Evolutionary conservation across 2,113 vertebrate species (phyloP), one percentile per base, ranked within the genome.

Genomic region (Oncorhynchus masou): DNA sequence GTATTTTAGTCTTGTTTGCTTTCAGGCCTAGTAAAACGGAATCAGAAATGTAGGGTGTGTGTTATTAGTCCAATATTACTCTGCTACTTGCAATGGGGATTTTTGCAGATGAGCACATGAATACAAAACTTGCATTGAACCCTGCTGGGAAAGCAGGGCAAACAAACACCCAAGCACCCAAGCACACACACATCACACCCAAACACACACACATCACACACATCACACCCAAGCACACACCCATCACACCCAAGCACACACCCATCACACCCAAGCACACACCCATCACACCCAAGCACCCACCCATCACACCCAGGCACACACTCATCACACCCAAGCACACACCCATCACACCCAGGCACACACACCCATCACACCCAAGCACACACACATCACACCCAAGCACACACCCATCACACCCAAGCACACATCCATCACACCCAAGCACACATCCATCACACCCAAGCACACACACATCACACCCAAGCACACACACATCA

Each of bases 121-220:
- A 51, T 60, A 11, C 20, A 60, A 60, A 22, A n/a, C 59, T 20
- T 60, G 4, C n/a, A 60, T 60, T 60, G 59, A n/a, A 60, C 19
- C 59, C 16, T 60, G 59, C 59, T 60, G 20, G 16, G 59, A 22
- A 60, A 8, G 59, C 20, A n/a, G 59, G 59, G 20, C 20, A 60
- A 7, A 19, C 5, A n/a, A n/a, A 67, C 25, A 29, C 27, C 13
- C 15, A 31, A 22, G 25, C 25, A 29, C 27, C 13, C 15, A 31
- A 22, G 25, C 65, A 67, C 59, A 75, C 62, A 57, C 49, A 75
- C 70, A 51, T 34, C 80, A 83, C 49, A 39, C 68, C 64, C 69
- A 79, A 20, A 11, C 62, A 65, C 62, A 65, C 62, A 12, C 62
- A 1, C 2, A 27, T 27, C 62, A 65, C 62, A 12, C 62, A 1